phyloP scores from a whole-genome alignment of 2,113 vertebrate species.

The Alces alces region DNA sequence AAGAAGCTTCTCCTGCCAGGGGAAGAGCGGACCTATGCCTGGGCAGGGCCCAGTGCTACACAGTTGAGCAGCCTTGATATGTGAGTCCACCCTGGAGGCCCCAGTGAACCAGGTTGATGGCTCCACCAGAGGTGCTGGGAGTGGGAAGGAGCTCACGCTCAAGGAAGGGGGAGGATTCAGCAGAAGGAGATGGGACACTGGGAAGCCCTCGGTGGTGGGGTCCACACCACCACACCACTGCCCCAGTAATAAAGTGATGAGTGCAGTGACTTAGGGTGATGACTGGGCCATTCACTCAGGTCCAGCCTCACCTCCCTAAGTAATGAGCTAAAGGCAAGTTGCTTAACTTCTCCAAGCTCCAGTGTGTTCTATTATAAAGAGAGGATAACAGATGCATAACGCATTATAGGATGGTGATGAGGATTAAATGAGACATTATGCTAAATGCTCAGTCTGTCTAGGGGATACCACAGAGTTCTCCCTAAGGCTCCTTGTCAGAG shows the following conservation, averaged over 20 bases:
- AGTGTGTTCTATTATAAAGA: neutral
- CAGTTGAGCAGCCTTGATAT: neutral
- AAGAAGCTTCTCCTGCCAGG: neutral
- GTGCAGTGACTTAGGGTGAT: accelerated
- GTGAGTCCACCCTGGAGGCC: neutral
- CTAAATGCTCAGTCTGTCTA: neutral
- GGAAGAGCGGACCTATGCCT: no score
- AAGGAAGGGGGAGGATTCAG: neutral
- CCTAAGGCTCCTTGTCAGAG: neutral
- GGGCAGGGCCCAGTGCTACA: accelerated
- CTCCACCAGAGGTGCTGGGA: neutral
- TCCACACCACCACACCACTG: neutral
- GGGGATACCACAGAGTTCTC: neutral
- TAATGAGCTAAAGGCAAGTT: neutral
- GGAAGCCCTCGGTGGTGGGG: neutral
- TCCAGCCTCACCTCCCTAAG: neutral
- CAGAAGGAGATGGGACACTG: neutral
- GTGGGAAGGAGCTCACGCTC: accelerated
- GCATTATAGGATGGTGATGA: neutral
- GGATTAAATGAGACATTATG: neutral
- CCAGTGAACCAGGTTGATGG: neutral
- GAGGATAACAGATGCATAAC: no score
- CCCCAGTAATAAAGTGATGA: neutral
- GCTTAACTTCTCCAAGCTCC: neutral
- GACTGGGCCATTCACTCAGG: neutral